phyloP scores from a whole-genome alignment of 2,797 vertebrate species.

The Galago senegalensis region DNA sequence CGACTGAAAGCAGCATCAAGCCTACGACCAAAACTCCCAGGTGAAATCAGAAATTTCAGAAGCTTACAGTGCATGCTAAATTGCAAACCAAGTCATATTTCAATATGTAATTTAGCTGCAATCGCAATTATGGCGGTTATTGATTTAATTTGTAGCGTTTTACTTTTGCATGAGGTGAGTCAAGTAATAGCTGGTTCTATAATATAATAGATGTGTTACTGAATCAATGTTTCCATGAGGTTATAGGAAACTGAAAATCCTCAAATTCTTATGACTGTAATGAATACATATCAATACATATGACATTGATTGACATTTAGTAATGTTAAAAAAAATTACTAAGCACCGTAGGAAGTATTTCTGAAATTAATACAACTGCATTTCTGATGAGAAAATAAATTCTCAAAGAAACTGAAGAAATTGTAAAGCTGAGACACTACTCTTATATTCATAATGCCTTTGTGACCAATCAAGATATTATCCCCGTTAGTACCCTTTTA shows the following conservation, averaged over 20 bases:
- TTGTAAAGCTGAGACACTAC: neutral
- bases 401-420: neutral
- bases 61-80: neutral
- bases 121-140: neutral
- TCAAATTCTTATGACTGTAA: neutral
- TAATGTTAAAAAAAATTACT: conserved; percentile 29
- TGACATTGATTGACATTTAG: neutral
- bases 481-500: neutral
- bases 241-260: neutral
- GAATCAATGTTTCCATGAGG: conserved; percentile 13
- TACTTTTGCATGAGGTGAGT: neutral
- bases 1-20: neutral
- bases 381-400: neutral
- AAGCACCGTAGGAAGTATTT: neutral
- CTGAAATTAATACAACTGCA: neutral
- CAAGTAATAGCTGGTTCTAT: neutral
- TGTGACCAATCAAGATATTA: neutral
- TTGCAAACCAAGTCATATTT: conserved; percentile 12
- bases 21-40: neutral
- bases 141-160: conserved; percentile 34
- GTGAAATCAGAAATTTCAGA: conserved; percentile 16
- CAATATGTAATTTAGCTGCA: conserved; percentile 15
- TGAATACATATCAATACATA: neutral
- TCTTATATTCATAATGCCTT: neutral
- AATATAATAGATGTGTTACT: neutral